These are phyloP conservation scores for Leptura quadrifasciata DNA, from an alignment of 2,888 invertebrate species.

Conservation along the genomic window DNA sequence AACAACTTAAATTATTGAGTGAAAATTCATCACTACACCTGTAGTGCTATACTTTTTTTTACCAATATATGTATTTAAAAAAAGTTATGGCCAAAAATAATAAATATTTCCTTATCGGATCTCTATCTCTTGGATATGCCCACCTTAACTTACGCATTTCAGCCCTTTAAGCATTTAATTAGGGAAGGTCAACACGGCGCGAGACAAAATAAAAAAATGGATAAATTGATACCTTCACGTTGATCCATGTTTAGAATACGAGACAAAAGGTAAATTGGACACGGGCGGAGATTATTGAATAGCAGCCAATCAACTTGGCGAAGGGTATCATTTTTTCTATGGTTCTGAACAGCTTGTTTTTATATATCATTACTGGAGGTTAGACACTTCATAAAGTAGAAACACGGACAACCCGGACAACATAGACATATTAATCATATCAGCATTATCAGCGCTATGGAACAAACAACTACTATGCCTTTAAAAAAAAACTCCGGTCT, in stretches of 20 bases:
- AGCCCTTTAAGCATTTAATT: too few relatives aligned
- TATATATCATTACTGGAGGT: background rate
- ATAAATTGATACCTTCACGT: background rate
- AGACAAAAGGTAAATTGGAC: background rate
- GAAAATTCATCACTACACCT: too few relatives aligned
- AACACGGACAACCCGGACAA: background rate
- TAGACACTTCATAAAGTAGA: background rate
- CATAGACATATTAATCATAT: background rate
- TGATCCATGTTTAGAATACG: background rate
- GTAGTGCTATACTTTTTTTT: too few relatives aligned
- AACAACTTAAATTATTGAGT: too few relatives aligned
- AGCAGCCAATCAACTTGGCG: background rate
- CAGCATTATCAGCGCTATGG: background rate
- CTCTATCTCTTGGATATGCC: too few relatives aligned
- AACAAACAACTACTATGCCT: slow-evolving; percentile 1
- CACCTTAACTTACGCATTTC: too few relatives aligned
- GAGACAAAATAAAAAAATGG: background rate
- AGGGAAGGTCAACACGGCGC: background rate
- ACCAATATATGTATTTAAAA: too few relatives aligned
- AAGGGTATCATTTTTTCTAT: background rate
- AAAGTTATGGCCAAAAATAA: too few relatives aligned
- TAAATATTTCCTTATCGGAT: too few relatives aligned
- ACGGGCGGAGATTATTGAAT: background rate
- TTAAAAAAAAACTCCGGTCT: background rate
- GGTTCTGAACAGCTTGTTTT: background rate